Evolutionary conservation across 2,888 invertebrate species (phyloP), one percentile per base, ranked within the genome.

Genomic region (Tetragonisca angustula): DNA sequence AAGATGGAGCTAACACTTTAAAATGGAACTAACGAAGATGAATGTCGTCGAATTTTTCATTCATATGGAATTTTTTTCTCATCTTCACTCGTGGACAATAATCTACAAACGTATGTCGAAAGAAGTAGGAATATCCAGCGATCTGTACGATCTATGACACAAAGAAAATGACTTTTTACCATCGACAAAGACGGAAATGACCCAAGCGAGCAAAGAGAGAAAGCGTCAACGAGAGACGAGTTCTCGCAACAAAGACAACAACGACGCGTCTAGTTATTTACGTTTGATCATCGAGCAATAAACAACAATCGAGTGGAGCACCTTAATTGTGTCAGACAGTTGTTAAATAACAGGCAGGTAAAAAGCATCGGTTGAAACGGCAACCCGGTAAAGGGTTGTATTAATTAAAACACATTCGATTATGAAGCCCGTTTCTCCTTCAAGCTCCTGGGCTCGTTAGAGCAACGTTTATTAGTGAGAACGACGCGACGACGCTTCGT

Each of bases 321-420:
- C 9, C 21, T 27, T 27, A 75, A 67, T 67, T 56, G 27, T n/a
- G 21, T 21, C 27, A 49, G 56, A 17, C 27, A 27, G 27, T 49
- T 43, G 75, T 75, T 69, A 69, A 69, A 76, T 32, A 61, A 76
- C 76, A 50, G 13, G 9, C 32, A 2, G 36, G n/a, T 59, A 43
- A 59, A 75, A 27, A 43, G 54, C 32, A 36, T 36, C 62, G n/a
- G 36, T 21, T 21, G 59, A 52, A 62, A 36, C 54, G 54, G 49
- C 59, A 43, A 52, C 4, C 49, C 27, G 24, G 13, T 32, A 27
- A 75, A 76, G 32, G 17, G 24, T 27, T 27, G 21, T 61, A 50
- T 19, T 50, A 70, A 62, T 76, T 69, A 69, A 74, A 74, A 68
- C 36, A 21, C 24, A 61, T 74, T 79, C 65, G 72, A 78, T 72